Percentiles rank a stretch among this genome's conserved stretches.
These are phyloP conservation scores for Drosophila diplacantha DNA, from an alignment of 2,888 invertebrate species.

Conservation along the genomic window DNA sequence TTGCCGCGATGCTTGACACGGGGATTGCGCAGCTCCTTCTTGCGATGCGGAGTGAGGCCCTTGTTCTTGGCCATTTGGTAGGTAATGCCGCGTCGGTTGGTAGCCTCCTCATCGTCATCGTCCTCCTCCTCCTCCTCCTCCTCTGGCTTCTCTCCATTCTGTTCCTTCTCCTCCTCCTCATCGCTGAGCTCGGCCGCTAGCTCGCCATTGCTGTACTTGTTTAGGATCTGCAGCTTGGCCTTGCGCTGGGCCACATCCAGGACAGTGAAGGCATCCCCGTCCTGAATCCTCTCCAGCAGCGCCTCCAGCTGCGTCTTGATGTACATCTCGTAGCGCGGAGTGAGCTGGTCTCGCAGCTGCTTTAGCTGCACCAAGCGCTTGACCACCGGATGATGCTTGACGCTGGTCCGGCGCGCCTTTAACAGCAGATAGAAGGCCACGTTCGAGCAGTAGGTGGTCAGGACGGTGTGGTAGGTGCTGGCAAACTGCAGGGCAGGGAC, in stretches of 20 bases:
- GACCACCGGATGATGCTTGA: conserved; percentile 92
- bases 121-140: conserved; percentile 79
- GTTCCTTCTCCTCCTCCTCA: conserved; percentile 56
- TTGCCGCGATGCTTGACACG: conserved; percentile 96
- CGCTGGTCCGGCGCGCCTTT: conserved; percentile 85
- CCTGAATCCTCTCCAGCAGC: conserved; percentile 80
- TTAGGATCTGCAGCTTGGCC: conserved; percentile 56
- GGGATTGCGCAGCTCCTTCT: conserved; percentile 95
- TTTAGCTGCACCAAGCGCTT: conserved; percentile 89
- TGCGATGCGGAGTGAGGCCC: conserved; percentile 92
- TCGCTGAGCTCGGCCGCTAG: not conserved
- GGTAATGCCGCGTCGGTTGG: conserved; percentile 88
- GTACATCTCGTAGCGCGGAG: conserved; percentile 83
- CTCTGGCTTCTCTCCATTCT: conserved; percentile 55
- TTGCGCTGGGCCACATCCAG: conserved; percentile 52
- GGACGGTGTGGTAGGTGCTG: conserved; percentile 83
- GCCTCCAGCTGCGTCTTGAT: conserved; percentile 84
- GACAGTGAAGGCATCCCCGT: conserved; percentile 71
- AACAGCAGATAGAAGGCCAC: conserved; percentile 90
- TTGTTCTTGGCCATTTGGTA: conserved; percentile 98
- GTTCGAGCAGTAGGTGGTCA: conserved; percentile 90
- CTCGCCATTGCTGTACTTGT: conserved; percentile 45
- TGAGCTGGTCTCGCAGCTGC: conserved; percentile 86
- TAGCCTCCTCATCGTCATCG: conserved; percentile 79
- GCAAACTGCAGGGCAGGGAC: conserved; percentile 85